Evolutionary conservation across 2,113 vertebrate species (phyloP), one percentile per base, ranked within the genome.

Genomic region (Paracanthobrama guichenoti): DNA sequence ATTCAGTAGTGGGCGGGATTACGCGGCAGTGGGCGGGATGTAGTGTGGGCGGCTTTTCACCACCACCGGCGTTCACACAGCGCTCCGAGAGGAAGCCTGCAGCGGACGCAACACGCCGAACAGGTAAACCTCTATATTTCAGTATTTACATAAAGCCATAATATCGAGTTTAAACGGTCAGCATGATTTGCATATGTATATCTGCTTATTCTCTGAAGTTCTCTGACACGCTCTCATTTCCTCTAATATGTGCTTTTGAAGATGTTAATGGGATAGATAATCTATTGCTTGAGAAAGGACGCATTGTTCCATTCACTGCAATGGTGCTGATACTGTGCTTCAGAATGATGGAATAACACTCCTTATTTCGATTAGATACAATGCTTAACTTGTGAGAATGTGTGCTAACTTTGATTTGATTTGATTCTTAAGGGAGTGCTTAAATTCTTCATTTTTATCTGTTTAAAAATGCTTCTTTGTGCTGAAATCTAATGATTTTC

Each of bases 31-130:
- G 88, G 86, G 93, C 86, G 92, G 86, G 82, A 24, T 64, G 80
- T 82, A 77, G 79, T 87, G 84, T n/a, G 26, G 31, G 85, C 60
- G 82, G 66, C 69, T 86, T 86, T 83, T 88, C 48, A 42, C 85
- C 39, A 26, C 85, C 83, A 48, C 42, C 64, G 76, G 74, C 67
- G 77, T 79, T 86, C 91, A 89, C 91, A 89, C 85, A 90, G 93
- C 92, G 92, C 88, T 90, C 88, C 88, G 86, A 86, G 89, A 79
- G 89, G 86, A 86, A 93, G 93, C 93, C 89, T 84, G 85, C 90
- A 76, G 91, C 87, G 67, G 87, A 90, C 91, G 87, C 92, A 80
- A 90, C 86, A 92, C 92, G 67, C 89, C 87, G 90, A 92, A 90
- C 93, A 95, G 94, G 94, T 95, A 94, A 91, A 81, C 81, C 46